A percentile compares a stretch with the other conserved stretches of the same genome.
Evolutionary conservation across 1,140 invertebrate species (phyloP).

Genomic region (Venustaconcha ellipsiformis): DNA sequence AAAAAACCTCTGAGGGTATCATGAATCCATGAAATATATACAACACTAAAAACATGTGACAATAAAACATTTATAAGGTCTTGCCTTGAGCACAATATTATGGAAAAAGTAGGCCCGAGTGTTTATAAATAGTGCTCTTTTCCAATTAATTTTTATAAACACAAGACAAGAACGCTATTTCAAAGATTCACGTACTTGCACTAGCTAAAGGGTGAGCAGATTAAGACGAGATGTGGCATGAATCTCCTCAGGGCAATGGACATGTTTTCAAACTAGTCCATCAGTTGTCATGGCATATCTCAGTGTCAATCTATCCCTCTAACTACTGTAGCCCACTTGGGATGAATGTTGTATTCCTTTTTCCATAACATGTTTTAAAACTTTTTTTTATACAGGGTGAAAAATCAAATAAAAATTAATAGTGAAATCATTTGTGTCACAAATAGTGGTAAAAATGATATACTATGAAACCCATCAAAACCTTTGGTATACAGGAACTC

Average conservation of each 20-base stretch:
- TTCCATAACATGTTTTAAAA: conserved; percentile 20
- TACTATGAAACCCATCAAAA: neutral
- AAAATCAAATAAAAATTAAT: conserved; percentile 2
- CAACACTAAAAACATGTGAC: too few species aligned
- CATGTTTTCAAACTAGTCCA: conserved; percentile 10
- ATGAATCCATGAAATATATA: too few species aligned
- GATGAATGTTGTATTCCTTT: conserved; percentile 6
- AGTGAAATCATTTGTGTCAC: conserved; percentile 13
- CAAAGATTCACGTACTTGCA: conserved; percentile 68
- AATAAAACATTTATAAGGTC: conserved; percentile 4
- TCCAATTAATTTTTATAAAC: conserved; percentile 73
- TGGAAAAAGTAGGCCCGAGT: conserved; percentile 66
- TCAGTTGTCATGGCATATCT: conserved; percentile 1
- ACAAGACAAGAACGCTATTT: conserved; percentile 71
- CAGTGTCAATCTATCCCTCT: conserved; percentile 51
- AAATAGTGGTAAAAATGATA: neutral
- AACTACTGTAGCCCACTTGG: conserved; percentile 50
- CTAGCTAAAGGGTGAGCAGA: conserved; percentile 58
- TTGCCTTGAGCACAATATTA: conserved; percentile 27
- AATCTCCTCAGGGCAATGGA: neutral
- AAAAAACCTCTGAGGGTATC: too few species aligned
- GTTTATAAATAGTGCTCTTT: conserved; percentile 74
- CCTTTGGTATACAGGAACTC: too few species aligned
- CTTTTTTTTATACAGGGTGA: conserved; percentile 14
- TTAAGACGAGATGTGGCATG: conserved; percentile 16